phyloP scores from a whole-genome alignment of 1,140 invertebrate species.

The Reticulitermes speratus region DNA sequence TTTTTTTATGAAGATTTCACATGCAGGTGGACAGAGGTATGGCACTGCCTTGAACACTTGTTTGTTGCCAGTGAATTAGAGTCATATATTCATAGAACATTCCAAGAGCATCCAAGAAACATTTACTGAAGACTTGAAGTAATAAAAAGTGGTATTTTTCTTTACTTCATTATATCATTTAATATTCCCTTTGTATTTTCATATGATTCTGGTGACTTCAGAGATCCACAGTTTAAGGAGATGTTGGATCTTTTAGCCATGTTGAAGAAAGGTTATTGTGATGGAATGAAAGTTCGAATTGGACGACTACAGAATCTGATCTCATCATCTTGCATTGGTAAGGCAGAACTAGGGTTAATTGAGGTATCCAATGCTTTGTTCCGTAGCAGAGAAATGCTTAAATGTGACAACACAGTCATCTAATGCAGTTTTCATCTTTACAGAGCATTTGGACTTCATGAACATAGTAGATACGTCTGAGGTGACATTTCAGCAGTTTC shows the following conservation, averaged over 20 bases:
- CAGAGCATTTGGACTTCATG: constrained; percentile 96
- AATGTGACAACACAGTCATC: no score
- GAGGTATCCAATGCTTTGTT: background rate
- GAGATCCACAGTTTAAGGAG: constrained; percentile 95
- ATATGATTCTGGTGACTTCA: constrained; percentile 41
- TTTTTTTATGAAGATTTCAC: no score
- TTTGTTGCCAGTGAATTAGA: no score
- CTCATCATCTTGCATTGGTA: constrained; percentile 89
- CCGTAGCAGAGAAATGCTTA: no score
- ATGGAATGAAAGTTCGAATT: constrained; percentile 91
- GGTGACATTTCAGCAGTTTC: constrained; percentile 75
- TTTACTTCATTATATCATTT: no score
- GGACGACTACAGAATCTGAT: constrained; percentile 95
- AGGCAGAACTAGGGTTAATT: constrained; percentile 29
- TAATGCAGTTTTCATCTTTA: constrained; percentile 40
- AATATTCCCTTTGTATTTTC: background rate
- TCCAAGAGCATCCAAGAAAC: no score
- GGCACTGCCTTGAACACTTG: no score
- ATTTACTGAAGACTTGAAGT: no score
- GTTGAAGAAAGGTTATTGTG: constrained; percentile 95
- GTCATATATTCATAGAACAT: no score
- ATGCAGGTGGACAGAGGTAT: no score
- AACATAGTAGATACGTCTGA: constrained; percentile 67
- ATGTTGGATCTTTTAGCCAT: constrained; percentile 95
- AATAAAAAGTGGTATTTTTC: no score